Percentiles rank a stretch among this genome's conserved stretches.
Conservation (phyloP, 1,140 invertebrate species). For the Vollenhovia emeryi region DNA sequence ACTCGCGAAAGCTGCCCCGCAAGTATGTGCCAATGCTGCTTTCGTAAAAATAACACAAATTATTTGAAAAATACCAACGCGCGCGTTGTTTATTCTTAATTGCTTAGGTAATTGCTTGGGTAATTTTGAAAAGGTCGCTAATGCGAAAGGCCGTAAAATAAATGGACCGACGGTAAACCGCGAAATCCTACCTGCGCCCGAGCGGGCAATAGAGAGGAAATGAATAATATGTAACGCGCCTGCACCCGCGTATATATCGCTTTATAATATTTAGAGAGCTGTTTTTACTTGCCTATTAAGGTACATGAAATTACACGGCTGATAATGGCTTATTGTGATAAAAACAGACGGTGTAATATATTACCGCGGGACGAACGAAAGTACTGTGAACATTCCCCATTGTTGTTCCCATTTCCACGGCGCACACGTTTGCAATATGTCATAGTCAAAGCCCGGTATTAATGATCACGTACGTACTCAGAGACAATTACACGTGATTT, state of each 20-base stretch:
- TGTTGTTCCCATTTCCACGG: constrained; percentile 19
- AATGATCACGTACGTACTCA: constrained; percentile 37
- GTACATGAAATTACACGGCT: background rate
- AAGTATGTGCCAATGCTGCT: no score
- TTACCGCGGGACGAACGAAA: constrained; percentile 16
- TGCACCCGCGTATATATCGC: background rate
- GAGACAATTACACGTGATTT: constrained; percentile 40
- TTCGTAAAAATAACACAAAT: no score
- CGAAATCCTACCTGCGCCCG: no score
- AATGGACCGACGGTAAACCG: no score
- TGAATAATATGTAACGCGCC: background rate
- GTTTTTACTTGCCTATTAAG: constrained; percentile 26
- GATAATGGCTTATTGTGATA: constrained; percentile 22
- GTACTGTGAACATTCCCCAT: constrained; percentile 8
- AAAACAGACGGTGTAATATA: constrained; percentile 28
- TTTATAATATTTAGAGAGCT: constrained; percentile 13
- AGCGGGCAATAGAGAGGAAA: background rate
- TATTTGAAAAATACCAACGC: no score
- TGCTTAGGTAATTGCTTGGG: no score
- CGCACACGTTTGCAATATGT: background rate
- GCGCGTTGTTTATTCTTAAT: no score
- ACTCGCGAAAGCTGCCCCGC: no score
- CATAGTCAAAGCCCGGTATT: constrained; percentile 38
- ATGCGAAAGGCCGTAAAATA: no score
- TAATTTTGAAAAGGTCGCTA: no score